Evolutionary conservation across 2,888 invertebrate species (phyloP).

Genomic region (Sturmia bella): DNA sequence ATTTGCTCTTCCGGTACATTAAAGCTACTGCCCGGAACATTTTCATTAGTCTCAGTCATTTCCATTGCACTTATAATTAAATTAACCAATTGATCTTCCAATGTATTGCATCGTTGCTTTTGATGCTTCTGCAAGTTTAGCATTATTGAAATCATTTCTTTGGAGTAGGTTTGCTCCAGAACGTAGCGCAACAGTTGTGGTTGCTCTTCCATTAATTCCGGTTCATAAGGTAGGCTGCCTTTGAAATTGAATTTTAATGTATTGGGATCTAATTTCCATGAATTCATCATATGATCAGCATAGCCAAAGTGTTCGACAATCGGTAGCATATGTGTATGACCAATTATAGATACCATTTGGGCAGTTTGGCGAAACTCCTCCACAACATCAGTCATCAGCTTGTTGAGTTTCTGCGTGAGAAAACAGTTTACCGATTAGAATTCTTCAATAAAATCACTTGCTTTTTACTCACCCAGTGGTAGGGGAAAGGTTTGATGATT

Average conservation of each 20-base stretch:
- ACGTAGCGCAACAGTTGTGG: conserved; percentile 93
- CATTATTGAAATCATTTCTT: conserved; percentile 98
- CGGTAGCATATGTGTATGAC: conserved; percentile 94
- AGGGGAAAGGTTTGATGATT: conserved; percentile 87
- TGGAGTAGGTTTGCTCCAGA: conserved; percentile 95
- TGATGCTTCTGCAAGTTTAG: conserved; percentile 95
- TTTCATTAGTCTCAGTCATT: conserved; percentile 88
- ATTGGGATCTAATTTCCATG: conserved; percentile 95
- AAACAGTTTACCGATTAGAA: no score
- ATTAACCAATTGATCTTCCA: conserved; percentile 96
- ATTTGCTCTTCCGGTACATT: conserved; percentile 82
- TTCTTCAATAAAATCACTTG: no score
- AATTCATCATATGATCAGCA: conserved; percentile 93
- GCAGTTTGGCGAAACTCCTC: conserved; percentile 96
- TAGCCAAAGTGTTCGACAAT: conserved; percentile 96
- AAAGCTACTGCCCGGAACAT: conserved; percentile 80
- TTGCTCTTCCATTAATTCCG: conserved; percentile 93
- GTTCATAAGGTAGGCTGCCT: conserved; percentile 92
- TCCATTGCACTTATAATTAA: conserved; percentile 96
- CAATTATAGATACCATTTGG: conserved; percentile 97
- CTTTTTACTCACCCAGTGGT: conserved; percentile 93
- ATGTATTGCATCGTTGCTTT: conserved; percentile 92
- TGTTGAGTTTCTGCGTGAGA: conserved; percentile 90
- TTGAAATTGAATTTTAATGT: conserved; percentile 86
- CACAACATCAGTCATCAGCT: conserved; percentile 92